phyloP scores from a whole-genome alignment of 2,888 invertebrate species.

The Bruchidius siliquastri region DNA sequence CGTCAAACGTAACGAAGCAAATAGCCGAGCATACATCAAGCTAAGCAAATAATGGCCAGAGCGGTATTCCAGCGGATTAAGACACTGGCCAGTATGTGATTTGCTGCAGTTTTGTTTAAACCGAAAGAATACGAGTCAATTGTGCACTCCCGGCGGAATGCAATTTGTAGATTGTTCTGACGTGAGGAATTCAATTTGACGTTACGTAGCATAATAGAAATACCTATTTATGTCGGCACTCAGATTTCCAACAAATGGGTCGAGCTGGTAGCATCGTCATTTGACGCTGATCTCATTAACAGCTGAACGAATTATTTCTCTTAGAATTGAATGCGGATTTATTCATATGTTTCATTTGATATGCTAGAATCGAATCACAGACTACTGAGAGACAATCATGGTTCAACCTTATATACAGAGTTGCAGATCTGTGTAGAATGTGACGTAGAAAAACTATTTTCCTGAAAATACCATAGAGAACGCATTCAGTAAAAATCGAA shows the following conservation, averaged over 20 bases:
- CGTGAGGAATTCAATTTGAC: background rate
- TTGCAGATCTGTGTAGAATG: no score
- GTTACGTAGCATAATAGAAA: background rate
- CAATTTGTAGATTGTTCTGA: background rate
- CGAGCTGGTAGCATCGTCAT: background rate
- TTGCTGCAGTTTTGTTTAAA: background rate
- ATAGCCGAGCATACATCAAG: background rate
- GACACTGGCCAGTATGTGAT: background rate
- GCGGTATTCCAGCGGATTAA: background rate
- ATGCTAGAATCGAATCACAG: no score
- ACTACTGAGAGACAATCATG: no score
- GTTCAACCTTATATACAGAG: no score
- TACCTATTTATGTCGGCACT: background rate
- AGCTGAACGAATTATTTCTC: background rate
- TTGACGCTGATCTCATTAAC: background rate
- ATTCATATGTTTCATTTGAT: no score
- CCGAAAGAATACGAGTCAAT: background rate
- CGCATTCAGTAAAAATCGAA: no score
- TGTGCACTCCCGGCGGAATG: background rate
- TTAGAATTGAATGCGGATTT: background rate
- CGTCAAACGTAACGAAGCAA: background rate
- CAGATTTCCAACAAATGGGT: background rate
- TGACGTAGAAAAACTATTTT: no score
- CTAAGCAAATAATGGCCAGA: background rate
- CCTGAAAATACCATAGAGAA: no score